phyloP scores from a whole-genome alignment of 2,888 invertebrate species.

The Rhyacophila evoluta region DNA sequence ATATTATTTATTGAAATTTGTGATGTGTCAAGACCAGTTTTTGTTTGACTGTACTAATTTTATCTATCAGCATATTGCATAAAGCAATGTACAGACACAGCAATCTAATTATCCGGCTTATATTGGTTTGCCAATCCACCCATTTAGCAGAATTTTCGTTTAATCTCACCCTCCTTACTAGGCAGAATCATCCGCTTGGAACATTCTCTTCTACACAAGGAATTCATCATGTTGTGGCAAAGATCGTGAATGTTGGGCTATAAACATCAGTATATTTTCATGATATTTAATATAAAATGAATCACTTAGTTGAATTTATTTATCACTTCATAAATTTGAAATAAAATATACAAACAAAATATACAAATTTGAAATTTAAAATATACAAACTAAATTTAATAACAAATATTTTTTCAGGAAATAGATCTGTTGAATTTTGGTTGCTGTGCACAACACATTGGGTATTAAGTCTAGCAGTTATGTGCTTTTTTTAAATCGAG shows the following conservation, averaged over 20 bases:
- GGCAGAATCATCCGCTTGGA: not conserved
- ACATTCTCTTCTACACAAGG: not conserved
- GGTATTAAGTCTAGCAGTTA: too few species aligned
- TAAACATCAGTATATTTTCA: too few species aligned
- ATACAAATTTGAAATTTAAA: too few species aligned
- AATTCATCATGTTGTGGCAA: not conserved
- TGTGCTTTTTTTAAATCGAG: too few species aligned
- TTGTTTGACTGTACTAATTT: not conserved
- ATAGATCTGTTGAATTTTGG: too few species aligned
- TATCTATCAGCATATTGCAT: not conserved
- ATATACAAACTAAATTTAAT: too few species aligned
- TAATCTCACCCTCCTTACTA: not conserved
- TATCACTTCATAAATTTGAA: too few species aligned
- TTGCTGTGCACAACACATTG: too few species aligned
- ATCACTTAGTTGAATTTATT: too few species aligned
- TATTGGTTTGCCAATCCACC: slow-evolving; percentile 22
- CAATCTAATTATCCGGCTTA: slow-evolving; percentile 16
- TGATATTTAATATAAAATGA: too few species aligned
- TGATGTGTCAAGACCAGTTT: not conserved
- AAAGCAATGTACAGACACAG: not conserved
- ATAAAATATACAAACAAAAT: too few species aligned
- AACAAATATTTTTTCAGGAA: too few species aligned
- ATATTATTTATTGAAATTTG: not conserved
- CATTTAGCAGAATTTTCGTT: slow-evolving; percentile 19
- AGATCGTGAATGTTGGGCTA: not conserved